Base-by-base conservation (phyloP, 2,888 invertebrate genomes). In the Trilocha varians region DNA sequence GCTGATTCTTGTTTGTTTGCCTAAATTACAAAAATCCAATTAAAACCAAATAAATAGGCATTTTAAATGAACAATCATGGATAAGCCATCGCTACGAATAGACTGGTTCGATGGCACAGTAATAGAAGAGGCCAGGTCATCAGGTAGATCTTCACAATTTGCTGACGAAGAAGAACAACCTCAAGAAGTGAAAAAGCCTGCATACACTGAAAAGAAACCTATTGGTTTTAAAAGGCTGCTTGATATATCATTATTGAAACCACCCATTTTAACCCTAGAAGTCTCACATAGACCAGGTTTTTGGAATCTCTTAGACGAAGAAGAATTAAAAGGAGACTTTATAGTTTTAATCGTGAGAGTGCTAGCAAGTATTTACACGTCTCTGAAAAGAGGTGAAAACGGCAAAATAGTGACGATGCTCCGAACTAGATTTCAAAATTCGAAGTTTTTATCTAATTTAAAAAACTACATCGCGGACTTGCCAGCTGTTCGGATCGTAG, bases 51-150 rank as follows among this genome's bases (percentile, higher is more conserved):
- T n/a, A n/a, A n/a, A n/a, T n/a, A n/a, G n/a, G 18, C 13, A 15
- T 34, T 14, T 33, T 39, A 41, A n/a, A n/a, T n/a, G n/a, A n/a
- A n/a, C n/a, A 25, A 25, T 25, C 6, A 25, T 25, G 25, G 25
- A 25, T 25, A 75, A 75, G 54, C 57, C 70, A 34, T 70, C 77
- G 25, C 60, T 83, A 44, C 70, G 84, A 3, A 82, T 85, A 55
- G 85, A 85, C 49, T 85, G 85, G 85, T 85, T 85, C 45, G 85
- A 85, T 55, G 85, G 84, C 5, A 76, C 78, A 16, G 52, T 82
- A n/a, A 68, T 75, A 34, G 77, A 82, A 65, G 70, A 77, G 47
- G 53, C 53, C 15, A 51, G 63, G 32, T 55, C 57, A 32, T 61
- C 44, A 44, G 39, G 48, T 38, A 49, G 49, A 52, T 47, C 18